A percentile compares a stretch with the other conserved stretches of the same genome.
Evolutionary conservation across 2,113 vertebrate genomes (phyloP).

Genomic region (Blennius ocellaris): DNA sequence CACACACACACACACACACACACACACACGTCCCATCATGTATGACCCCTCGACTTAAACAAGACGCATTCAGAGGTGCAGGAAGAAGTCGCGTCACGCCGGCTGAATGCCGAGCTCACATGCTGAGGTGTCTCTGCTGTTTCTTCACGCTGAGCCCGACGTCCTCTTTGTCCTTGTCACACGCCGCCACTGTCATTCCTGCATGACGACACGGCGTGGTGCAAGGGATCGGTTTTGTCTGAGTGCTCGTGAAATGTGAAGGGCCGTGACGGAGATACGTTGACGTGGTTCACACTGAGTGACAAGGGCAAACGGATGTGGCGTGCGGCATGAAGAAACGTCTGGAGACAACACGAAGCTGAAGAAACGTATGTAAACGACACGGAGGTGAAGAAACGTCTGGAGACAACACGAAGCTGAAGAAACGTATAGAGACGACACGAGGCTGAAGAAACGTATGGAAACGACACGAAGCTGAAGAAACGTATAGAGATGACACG

Average conservation of each 20-base stretch:
- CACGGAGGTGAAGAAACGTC: too few species aligned
- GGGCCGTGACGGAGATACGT: too few species aligned
- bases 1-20: background rate
- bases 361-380: too few species aligned
- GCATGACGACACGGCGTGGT: too few species aligned
- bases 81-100: background rate
- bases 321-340: background rate
- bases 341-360: too few species aligned
- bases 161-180: conserved; percentile 56
- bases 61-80: background rate
- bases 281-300: conserved; percentile 1
- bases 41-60: background rate
- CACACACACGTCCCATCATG: background rate
- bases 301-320: conserved; percentile 16
- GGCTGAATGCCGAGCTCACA: conserved; percentile 15
- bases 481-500: too few species aligned
- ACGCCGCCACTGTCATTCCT: background rate
- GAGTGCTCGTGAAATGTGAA: too few species aligned
- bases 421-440: too few species aligned
- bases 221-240: too few species aligned
- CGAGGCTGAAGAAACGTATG: too few species aligned
- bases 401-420: too few species aligned
- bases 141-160: background rate
- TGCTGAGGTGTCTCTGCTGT: background rate
- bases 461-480: too few species aligned